A percentile compares a stretch with the other conserved stretches of the same genome.
Conservation (phyloP, 1,140 invertebrate genomes). For the Euura saliciscinereae region DNA sequence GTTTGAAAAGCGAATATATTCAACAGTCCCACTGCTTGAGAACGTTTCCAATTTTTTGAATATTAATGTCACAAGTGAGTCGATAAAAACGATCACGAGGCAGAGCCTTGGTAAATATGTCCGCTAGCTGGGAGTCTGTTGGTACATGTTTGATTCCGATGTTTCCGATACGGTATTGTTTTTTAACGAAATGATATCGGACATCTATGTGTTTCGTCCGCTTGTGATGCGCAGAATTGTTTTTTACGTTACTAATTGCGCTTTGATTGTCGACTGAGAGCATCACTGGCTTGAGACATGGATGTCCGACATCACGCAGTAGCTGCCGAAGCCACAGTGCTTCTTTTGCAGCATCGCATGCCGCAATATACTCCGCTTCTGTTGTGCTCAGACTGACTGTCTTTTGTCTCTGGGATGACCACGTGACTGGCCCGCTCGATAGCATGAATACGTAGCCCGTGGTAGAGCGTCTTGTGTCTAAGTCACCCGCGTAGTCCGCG, state of each 20-base stretch:
- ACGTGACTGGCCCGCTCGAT: conserved; percentile 24
- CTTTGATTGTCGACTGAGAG: no score
- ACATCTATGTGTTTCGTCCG: conserved; percentile 37
- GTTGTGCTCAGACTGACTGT: conserved; percentile 27
- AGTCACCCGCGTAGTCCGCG: conserved; percentile 20
- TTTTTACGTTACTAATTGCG: no score
- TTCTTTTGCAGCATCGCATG: conserved; percentile 19
- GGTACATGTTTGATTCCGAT: not conserved
- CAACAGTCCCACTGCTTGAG: no score
- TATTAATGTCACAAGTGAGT: no score
- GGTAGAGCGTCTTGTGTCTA: conserved; percentile 21
- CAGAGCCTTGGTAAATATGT: conserved; percentile 6
- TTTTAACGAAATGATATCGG: conserved; percentile 29
- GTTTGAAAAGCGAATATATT: no score
- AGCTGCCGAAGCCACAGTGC: not conserved
- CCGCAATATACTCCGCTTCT: conserved; percentile 37
- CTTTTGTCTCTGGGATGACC: conserved; percentile 30
- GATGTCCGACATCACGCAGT: not conserved
- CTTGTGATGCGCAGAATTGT: conserved; percentile 19
- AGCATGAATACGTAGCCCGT: conserved; percentile 30
- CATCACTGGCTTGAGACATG: no score
- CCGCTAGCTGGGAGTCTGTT: not conserved
- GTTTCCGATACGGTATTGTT: conserved; percentile 2
- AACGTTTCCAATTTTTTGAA: no score
- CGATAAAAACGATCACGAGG: no score